phyloP scores from a whole-genome alignment of 2,888 invertebrate species.

The Parnassius glacialis region DNA sequence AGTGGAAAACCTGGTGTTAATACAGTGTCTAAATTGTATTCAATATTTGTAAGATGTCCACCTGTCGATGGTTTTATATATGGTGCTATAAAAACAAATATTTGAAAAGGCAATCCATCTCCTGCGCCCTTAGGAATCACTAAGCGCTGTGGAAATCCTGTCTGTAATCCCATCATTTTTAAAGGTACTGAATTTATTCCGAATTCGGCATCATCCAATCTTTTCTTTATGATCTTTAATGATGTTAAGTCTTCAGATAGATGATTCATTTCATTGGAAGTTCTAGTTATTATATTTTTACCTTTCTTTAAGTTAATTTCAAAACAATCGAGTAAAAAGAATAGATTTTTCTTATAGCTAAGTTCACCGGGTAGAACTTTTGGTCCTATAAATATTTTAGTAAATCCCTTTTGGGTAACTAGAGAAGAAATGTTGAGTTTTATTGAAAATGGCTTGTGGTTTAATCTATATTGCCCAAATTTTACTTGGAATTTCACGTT shows the following conservation, averaged over 20 bases:
- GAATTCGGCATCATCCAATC: slow-evolving; percentile 80
- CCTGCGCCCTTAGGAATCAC: slow-evolving; percentile 86
- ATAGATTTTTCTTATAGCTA: slow-evolving; percentile 74
- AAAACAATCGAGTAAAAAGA: slow-evolving; percentile 82
- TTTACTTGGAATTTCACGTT: slow-evolving; percentile 63
- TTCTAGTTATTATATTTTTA: slow-evolving; percentile 83
- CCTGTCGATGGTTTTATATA: slow-evolving; percentile 52
- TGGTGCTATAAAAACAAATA: slow-evolving; percentile 84
- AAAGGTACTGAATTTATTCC: slow-evolving; percentile 72
- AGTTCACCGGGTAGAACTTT: slow-evolving; percentile 82
- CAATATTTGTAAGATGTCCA: slow-evolving; percentile 54
- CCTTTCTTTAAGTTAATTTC: slow-evolving; percentile 82
- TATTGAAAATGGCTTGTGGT: slow-evolving; percentile 86
- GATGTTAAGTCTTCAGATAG: slow-evolving; percentile 82
- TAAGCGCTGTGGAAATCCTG: slow-evolving; percentile 85
- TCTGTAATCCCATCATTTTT: slow-evolving; percentile 75
- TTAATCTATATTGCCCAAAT: slow-evolving; percentile 83
- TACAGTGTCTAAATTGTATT: slow-evolving; percentile 61
- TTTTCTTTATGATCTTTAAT: slow-evolving; percentile 80
- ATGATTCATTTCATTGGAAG: slow-evolving; percentile 80
- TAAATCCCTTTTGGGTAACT: slow-evolving; percentile 78
- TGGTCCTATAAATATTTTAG: slow-evolving; percentile 86
- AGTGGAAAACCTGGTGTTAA: slow-evolving; percentile 86
- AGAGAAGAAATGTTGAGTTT: slow-evolving; percentile 83
- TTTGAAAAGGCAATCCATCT: slow-evolving; percentile 83